phyloP scores from a whole-genome alignment of 1,140 invertebrate species.

The Euwallacea fornicatus region DNA sequence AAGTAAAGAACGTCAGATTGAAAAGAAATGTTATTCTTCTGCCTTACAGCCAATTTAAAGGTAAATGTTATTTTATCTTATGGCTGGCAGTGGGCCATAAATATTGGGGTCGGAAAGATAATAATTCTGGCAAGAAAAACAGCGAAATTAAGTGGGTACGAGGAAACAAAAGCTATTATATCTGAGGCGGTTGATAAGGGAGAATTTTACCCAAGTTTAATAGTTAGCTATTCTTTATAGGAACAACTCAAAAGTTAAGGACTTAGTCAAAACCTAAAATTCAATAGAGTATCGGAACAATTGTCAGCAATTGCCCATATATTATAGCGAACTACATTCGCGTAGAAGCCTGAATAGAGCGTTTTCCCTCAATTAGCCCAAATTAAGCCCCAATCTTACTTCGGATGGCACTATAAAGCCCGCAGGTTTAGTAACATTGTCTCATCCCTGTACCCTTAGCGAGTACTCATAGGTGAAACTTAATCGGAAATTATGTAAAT shows the following conservation, averaged over 20 bases:
- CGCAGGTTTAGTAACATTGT: slow-evolving; percentile 9
- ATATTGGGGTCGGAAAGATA: background rate
- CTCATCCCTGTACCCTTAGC: slow-evolving; percentile 3
- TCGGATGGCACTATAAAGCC: slow-evolving; percentile 11
- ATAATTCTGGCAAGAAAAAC: slow-evolving; percentile 1
- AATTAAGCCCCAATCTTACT: slow-evolving; percentile 14
- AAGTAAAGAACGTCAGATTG: slow-evolving; percentile 3
- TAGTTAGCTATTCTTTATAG: background rate
- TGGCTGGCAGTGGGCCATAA: slow-evolving; percentile 1
- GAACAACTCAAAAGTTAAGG: background rate
- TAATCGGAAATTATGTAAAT: slow-evolving; percentile 15
- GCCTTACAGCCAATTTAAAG: background rate
- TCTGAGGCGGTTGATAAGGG: too few species aligned
- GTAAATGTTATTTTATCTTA: slow-evolving; percentile 6
- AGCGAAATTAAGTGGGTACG: background rate
- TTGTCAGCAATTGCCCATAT: too few species aligned
- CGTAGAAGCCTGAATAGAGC: too few species aligned
- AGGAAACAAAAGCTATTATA: background rate
- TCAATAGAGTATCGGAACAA: too few species aligned
- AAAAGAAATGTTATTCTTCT: background rate
- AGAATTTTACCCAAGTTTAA: background rate
- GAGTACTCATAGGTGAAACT: slow-evolving; percentile 7
- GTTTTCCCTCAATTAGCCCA: slow-evolving; percentile 10
- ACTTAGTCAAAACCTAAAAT: too few species aligned
- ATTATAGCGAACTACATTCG: too few species aligned